Base-by-base conservation (phyloP, 2,797 vertebrate genomes). In the Hippopotamyrus pictus region DNA sequence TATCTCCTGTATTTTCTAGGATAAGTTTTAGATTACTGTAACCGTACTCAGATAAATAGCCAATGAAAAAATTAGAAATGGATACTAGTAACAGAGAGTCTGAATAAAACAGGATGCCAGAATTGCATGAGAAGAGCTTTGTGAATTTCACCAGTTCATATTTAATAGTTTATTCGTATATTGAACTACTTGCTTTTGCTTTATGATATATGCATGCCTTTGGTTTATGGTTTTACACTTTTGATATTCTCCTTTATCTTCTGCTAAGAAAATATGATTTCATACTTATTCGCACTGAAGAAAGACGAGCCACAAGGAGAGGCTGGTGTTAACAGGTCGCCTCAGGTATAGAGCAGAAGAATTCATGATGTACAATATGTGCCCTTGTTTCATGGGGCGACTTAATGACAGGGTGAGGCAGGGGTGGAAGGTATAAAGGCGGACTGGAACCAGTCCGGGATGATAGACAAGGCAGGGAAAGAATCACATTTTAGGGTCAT, bases 371-470 rank as follows among this genome's bases (percentile, higher is more conserved):
- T 91, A 96, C 95, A 96, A 96, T 96, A 92, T 93, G 89, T 50
- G 90, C 92, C 93, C 94, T 96, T 96, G 95, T 96, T 95, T 93
- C 94, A 91, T 91, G 92, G 93, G 93, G 93, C 91, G 94, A 93
- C 92, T 94, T 96, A 94, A 95, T 96, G 94, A 95, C 92, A 93
- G 94, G 92, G 92, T 90, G 94, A 93, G 88, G 93, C 92, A 92
- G 88, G 53, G 93, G 93, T 87, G 53, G 92, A 92, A 91, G 92
- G 92, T 86, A 91, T 90, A 29, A 62, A 90, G 90, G 88, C 90
- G 4, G 6, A n/a, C 12, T 51, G 51, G 62, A 69, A 91, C 90
- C 88, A 86, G 94, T 92, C 93, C 50, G 91, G 94, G 94, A 92
- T 92, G 94, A 94, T 91, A 90, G 94, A 94, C 91, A 91, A 92